phyloP scores from a whole-genome alignment of 2,113 vertebrate species.

The Zootoca vivipara region DNA sequence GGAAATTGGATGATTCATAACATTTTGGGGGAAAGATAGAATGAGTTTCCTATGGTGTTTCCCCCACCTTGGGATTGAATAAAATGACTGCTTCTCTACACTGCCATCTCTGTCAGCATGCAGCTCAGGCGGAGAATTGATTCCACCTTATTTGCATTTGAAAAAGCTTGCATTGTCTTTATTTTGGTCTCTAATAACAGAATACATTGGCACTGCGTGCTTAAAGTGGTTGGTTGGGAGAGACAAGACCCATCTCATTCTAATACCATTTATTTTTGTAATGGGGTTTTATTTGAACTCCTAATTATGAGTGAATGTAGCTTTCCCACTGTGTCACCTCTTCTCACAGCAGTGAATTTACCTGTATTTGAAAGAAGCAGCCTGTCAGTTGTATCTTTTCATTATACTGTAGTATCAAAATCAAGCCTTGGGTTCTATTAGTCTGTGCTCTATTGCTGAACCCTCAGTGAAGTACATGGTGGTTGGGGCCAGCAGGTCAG shows the following conservation, averaged over 20 bases:
- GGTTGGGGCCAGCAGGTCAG: accelerated
- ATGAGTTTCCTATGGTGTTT: constrained; percentile 54
- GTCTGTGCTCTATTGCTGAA: constrained; percentile 1
- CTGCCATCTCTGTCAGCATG: background rate
- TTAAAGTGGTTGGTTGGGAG: background rate
- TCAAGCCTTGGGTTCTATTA: background rate
- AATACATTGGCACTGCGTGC: background rate
- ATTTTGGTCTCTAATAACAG: background rate
- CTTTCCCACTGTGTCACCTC: background rate
- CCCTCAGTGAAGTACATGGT: background rate
- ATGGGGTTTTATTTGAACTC: constrained; percentile 10
- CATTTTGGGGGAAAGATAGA: constrained; percentile 12
- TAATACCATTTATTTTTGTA: constrained; percentile 16
- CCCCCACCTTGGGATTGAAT: background rate
- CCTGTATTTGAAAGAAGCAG: constrained; percentile 7
- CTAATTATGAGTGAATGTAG: background rate
- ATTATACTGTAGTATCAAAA: background rate
- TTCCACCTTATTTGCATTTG: constrained; percentile 1
- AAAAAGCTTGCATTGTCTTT: background rate
- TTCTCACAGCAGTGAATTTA: background rate
- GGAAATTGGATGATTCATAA: constrained; percentile 62
- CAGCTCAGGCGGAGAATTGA: background rate
- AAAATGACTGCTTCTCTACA: background rate
- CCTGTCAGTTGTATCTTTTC: background rate
- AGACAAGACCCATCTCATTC: constrained; percentile 15